These are phyloP conservation scores for Rhamphomyia laevipes DNA, from an alignment of 2,888 invertebrate species.

Conservation along the genomic window DNA sequence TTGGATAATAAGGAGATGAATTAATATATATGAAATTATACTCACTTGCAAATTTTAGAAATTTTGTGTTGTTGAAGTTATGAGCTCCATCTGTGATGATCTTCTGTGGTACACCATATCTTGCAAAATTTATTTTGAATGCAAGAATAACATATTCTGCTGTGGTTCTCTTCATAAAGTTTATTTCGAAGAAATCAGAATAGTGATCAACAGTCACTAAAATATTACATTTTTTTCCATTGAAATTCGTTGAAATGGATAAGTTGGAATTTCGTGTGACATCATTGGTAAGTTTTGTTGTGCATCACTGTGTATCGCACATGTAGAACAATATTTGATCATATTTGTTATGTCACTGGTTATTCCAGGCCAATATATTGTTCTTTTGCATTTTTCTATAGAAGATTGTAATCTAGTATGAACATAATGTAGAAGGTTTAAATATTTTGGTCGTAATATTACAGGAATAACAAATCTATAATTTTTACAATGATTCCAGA, in stretches of 20 bases:
- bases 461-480: background rate
- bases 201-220: slow-evolving; percentile 1
- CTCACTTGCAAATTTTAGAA: no score
- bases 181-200: slow-evolving; percentile 1
- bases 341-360: background rate
- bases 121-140: slow-evolving; percentile 5
- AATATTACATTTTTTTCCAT: slow-evolving; percentile 5
- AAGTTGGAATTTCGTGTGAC: slow-evolving; percentile 2
- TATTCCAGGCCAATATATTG: slow-evolving; percentile 2
- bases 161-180: background rate
- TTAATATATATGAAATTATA: no score
- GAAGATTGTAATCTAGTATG: slow-evolving; percentile 6
- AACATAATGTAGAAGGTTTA: slow-evolving; percentile 1
- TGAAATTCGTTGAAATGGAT: slow-evolving; percentile 6
- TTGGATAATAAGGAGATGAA: no score
- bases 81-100: no score
- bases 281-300: slow-evolving; percentile 7
- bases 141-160: background rate
- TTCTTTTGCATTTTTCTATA: no score
- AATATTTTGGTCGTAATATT: background rate
- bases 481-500: background rate
- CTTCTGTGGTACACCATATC: slow-evolving; percentile 1
- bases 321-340: slow-evolving; percentile 3
- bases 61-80: no score
- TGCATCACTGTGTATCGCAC: background rate